Percentiles rank a stretch among this genome's conserved stretches.
phyloP scores from a whole-genome alignment of 2,888 invertebrate species.

The Machimus rusticus region DNA sequence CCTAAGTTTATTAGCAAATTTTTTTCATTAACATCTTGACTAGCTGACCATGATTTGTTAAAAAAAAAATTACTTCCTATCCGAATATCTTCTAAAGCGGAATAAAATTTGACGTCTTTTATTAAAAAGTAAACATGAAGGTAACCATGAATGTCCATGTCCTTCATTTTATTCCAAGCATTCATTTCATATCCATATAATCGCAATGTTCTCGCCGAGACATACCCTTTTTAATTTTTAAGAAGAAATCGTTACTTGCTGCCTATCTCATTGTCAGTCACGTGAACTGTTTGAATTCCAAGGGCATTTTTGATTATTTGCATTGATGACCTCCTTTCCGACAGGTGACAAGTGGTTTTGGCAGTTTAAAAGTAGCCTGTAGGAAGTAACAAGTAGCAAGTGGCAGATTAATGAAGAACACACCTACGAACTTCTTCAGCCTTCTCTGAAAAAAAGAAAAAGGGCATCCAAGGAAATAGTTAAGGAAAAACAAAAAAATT shows the following conservation, averaged over 20 bases:
- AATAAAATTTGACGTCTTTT: background rate
- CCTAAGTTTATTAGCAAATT: background rate
- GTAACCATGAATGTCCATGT: background rate
- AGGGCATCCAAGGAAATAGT: background rate
- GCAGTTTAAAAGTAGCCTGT: background rate
- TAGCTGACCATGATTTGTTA: background rate
- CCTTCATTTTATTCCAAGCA: background rate
- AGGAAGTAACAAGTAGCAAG: background rate
- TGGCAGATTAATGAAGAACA: background rate
- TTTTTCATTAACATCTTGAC: background rate
- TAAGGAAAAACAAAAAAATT: background rate
- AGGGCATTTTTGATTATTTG: background rate
- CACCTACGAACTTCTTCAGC: background rate
- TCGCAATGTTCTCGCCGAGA: background rate
- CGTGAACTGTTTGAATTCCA: background rate
- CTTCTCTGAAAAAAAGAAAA: background rate
- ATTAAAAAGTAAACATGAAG: background rate
- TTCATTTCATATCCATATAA: too few relatives aligned
- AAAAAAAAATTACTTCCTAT: background rate
- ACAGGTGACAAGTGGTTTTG: background rate
- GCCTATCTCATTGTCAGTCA: background rate
- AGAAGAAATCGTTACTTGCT: background rate
- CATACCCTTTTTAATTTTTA: background rate
- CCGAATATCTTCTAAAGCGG: background rate
- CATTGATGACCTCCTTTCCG: background rate